Percentiles rank a stretch among this genome's conserved stretches.
Evolutionary conservation across 2,113 vertebrate genomes (phyloP).

Genomic region (Mystacornis crossleyi): DNA sequence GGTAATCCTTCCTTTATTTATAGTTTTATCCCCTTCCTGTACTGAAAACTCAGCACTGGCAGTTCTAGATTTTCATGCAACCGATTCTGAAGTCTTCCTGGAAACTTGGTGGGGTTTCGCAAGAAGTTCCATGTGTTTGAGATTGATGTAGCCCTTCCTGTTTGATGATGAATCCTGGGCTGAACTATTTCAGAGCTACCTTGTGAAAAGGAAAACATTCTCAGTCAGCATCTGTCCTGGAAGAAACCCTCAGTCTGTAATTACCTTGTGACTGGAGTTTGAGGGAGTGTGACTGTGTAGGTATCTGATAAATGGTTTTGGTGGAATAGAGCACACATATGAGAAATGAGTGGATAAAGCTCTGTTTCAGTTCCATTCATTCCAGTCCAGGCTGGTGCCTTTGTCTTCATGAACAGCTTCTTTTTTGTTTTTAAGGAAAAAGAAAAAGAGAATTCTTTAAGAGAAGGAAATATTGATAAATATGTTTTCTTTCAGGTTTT

Average conservation of each 20-base stretch:
- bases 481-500: neutral
- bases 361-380: neutral
- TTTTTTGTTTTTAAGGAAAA: neutral
- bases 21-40: neutral
- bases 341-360: neutral
- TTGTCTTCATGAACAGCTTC: neutral
- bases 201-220: neutral
- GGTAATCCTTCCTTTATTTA: neutral
- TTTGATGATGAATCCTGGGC: neutral
- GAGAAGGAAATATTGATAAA: neutral
- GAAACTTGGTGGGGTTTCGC: neutral
- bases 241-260: neutral
- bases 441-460: too few relatives aligned
- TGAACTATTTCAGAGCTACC: neutral
- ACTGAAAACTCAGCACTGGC: neutral
- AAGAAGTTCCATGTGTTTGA: neutral
- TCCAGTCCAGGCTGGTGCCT: neutral
- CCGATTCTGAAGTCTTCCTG: neutral
- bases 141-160: neutral
- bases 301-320: slow-evolving; percentile 10
- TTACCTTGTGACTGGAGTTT: neutral
- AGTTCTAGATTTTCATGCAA: neutral
- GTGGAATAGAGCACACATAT: neutral
- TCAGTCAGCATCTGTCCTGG: neutral
- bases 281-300: neutral